Evolutionary conservation across 2,113 vertebrate genomes (phyloP).

Genomic region (Gorsachius goisagi): DNA sequence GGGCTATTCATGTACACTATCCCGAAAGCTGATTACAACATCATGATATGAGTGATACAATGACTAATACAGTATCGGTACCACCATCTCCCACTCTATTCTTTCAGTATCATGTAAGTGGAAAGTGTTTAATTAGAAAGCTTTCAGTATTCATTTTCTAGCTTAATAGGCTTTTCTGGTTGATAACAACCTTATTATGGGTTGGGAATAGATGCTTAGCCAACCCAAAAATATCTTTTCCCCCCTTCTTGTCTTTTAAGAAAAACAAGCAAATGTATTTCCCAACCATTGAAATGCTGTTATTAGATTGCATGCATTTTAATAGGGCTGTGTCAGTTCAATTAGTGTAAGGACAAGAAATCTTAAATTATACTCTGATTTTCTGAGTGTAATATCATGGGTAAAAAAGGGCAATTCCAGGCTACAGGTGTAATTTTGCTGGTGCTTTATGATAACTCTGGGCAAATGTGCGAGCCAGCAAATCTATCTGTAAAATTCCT

Average conservation of each 20-base stretch:
- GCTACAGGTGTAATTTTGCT: background rate
- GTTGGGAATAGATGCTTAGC: constrained; percentile 65
- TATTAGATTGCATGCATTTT: constrained; percentile 43
- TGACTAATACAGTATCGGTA: constrained; percentile 52
- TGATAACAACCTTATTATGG: constrained; percentile 74
- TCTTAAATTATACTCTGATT: background rate
- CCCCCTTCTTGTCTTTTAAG: constrained; percentile 13
- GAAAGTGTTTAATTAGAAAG: constrained; percentile 73
- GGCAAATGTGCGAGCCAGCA: background rate
- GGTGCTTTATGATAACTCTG: background rate
- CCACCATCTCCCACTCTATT: constrained; percentile 37
- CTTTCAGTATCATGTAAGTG: constrained; percentile 68
- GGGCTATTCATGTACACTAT: constrained; percentile 31
- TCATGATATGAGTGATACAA: constrained; percentile 65
- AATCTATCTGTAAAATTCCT: background rate
- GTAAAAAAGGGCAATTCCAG: background rate
- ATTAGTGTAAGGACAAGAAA: constrained; percentile 26
- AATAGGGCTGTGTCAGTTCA: constrained; percentile 15
- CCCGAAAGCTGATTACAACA: constrained; percentile 60
- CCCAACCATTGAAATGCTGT: background rate
- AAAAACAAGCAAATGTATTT: constrained; percentile 47
- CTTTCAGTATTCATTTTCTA: constrained; percentile 73
- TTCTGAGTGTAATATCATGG: background rate
- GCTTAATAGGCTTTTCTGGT: constrained; percentile 70
- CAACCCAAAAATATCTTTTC: constrained; percentile 28